Conservation (phyloP, 2,888 invertebrate genomes). For the Gerris lacustris region DNA sequence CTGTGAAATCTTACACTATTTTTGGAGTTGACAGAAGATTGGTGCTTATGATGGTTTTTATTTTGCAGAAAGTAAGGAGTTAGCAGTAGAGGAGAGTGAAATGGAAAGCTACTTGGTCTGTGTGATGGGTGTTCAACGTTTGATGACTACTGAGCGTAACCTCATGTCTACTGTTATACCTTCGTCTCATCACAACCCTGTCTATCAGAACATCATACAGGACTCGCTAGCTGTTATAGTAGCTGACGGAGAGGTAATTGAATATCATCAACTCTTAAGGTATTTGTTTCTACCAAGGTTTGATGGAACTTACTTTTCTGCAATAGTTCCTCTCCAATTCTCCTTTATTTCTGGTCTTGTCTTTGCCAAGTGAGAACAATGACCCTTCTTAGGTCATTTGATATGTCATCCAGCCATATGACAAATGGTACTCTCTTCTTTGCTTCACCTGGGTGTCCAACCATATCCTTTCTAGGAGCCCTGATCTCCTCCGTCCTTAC, state of each 20-base stretch:
- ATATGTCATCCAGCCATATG: too few relatives aligned
- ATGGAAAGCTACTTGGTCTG: slow-evolving; percentile 71
- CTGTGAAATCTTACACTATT: too few relatives aligned
- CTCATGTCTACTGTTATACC: slow-evolving; percentile 76
- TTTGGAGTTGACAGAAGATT: background rate
- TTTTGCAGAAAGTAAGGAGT: slow-evolving; percentile 42
- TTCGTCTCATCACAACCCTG: slow-evolving; percentile 61
- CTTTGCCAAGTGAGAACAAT: too few relatives aligned
- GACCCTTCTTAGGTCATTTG: too few relatives aligned
- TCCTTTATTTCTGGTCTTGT: too few relatives aligned
- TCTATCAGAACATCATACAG: slow-evolving; percentile 69
- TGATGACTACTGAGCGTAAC: slow-evolving; percentile 78
- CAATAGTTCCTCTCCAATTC: too few relatives aligned
- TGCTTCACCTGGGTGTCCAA: too few relatives aligned
- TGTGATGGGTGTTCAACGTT: slow-evolving; percentile 65
- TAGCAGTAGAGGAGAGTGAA: slow-evolving; percentile 60
- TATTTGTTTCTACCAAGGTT: too few relatives aligned
- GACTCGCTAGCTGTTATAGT: slow-evolving; percentile 76
- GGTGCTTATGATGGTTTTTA: slow-evolving; percentile 21
- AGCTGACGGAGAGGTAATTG: slow-evolving; percentile 61
- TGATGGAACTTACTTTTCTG: too few relatives aligned
- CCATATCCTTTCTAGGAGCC: too few relatives aligned
- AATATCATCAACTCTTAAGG: slow-evolving; percentile 6
- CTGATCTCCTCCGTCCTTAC: too few relatives aligned
- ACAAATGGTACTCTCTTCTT: too few relatives aligned